phyloP scores from a whole-genome alignment of 2,888 invertebrate genomes.

The Quadriops clusia region DNA sequence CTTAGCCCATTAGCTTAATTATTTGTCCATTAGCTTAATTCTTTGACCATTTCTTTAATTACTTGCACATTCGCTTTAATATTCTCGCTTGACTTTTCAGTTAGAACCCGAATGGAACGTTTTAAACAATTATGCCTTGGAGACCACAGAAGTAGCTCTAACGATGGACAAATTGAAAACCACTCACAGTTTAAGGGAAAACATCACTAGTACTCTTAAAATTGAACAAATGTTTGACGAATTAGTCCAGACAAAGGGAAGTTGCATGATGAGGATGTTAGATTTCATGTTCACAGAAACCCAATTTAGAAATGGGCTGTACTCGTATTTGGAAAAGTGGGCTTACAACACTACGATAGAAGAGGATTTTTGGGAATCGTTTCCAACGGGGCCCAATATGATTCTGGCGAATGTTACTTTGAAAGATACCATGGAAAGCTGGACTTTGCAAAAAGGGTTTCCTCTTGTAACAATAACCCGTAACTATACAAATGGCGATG shows the following conservation, averaged over 20 bases:
- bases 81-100: constrained; percentile 37
- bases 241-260: constrained; percentile 34
- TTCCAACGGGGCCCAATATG: constrained; percentile 32
- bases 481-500: constrained; percentile 38
- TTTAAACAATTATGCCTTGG: constrained; percentile 40
- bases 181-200: constrained; percentile 43
- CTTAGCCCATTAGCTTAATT: no score
- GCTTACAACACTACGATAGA: constrained; percentile 54
- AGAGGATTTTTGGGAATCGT: constrained; percentile 53
- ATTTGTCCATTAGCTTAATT: no score
- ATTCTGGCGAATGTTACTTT: constrained; percentile 39
- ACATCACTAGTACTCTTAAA: constrained; percentile 42
- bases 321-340: no score
- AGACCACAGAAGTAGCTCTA: constrained; percentile 44
- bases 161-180: constrained; percentile 43
- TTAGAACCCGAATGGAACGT: constrained; percentile 46
- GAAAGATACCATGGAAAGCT: constrained; percentile 54
- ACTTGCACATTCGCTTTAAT: no score
- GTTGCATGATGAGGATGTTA: constrained; percentile 47
- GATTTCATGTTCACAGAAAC: constrained; percentile 43
- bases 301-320: constrained; percentile 42
- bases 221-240: constrained; percentile 49
- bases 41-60: no score
- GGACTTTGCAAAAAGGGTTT: constrained; percentile 61
- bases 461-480: constrained; percentile 49